phyloP scores from a whole-genome alignment of 2,888 invertebrate species.

The Chorisops tibialis region DNA sequence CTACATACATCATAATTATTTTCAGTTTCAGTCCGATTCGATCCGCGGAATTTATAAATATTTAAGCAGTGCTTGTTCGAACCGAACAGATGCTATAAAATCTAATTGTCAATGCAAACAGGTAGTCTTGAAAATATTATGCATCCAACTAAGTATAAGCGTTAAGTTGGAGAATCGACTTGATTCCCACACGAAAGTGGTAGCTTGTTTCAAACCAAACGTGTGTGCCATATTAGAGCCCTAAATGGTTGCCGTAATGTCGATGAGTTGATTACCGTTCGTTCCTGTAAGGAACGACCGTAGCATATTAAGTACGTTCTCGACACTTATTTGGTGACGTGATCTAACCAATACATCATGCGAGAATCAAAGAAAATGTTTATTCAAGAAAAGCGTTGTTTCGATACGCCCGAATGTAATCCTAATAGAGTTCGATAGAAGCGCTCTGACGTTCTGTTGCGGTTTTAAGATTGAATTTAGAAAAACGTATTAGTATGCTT shows the following conservation, averaged over 20 bases:
- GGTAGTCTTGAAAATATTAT: conserved; percentile 8
- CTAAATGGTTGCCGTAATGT: conserved; percentile 7
- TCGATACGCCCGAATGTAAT: background rate
- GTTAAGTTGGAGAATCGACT: too few species aligned
- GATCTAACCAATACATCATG: background rate
- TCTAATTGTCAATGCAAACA: conserved; percentile 20
- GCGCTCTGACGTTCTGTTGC: background rate
- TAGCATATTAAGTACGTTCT: conserved; percentile 13
- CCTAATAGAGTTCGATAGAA: background rate
- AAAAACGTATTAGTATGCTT: conserved; percentile 55
- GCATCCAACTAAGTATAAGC: too few species aligned
- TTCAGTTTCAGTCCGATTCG: conserved; percentile 17
- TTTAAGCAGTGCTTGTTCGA: conserved; percentile 14
- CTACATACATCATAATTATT: conserved; percentile 25
- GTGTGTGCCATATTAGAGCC: background rate
- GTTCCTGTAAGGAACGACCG: conserved; percentile 8
- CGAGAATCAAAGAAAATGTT: conserved; percentile 9
- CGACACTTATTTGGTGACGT: background rate
- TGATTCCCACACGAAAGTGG: too few species aligned
- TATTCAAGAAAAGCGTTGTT: background rate
- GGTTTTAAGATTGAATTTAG: too few species aligned
- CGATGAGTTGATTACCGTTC: conserved; percentile 16
- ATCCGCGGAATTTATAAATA: conserved; percentile 20
- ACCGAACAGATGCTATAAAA: too few species aligned
- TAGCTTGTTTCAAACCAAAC: too few species aligned